These are phyloP conservation scores for Leptodirus hochenwartii DNA, from an alignment of 2,888 invertebrate species.

Conservation along the genomic window DNA sequence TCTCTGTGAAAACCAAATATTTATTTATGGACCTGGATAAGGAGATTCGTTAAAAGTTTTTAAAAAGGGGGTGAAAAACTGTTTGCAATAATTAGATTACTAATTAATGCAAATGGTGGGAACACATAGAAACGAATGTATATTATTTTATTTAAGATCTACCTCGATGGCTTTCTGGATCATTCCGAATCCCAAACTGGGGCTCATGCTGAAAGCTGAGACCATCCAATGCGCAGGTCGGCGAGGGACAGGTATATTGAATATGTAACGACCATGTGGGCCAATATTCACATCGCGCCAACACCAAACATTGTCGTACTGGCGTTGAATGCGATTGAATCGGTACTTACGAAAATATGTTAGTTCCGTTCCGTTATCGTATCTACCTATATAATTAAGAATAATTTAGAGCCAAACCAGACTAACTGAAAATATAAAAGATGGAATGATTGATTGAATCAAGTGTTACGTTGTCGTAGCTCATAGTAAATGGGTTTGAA, in stretches of 20 bases:
- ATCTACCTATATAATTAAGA: conserved; percentile 32
- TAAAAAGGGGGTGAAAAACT: too few relatives aligned
- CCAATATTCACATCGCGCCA: conserved; percentile 91
- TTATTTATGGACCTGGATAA: too few relatives aligned
- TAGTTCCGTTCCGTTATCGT: conserved; percentile 48
- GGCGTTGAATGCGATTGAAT: conserved; percentile 73
- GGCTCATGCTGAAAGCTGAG: conserved; percentile 81
- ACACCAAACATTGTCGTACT: conserved; percentile 89
- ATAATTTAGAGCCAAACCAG: conserved; percentile 7
- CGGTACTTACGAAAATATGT: conserved; percentile 61
- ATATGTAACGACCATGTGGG: conserved; percentile 75
- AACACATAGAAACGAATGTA: too few relatives aligned
- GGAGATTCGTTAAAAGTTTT: too few relatives aligned
- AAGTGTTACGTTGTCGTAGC: too few relatives aligned
- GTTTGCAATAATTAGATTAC: too few relatives aligned
- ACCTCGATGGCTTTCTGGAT: conserved; percentile 58
- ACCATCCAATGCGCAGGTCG: conserved; percentile 85
- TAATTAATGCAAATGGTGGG: too few relatives aligned
- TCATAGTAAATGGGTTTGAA: too few relatives aligned
- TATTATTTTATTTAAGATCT: too few relatives aligned
- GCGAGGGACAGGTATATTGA: conserved; percentile 69
- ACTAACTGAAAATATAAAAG: too few relatives aligned
- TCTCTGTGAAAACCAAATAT: too few relatives aligned
- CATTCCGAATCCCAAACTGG: conserved; percentile 75
- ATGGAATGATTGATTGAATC: too few relatives aligned